Base-by-base conservation (phyloP, 2,888 invertebrate genomes). In the Orchesella flavescens region DNA sequence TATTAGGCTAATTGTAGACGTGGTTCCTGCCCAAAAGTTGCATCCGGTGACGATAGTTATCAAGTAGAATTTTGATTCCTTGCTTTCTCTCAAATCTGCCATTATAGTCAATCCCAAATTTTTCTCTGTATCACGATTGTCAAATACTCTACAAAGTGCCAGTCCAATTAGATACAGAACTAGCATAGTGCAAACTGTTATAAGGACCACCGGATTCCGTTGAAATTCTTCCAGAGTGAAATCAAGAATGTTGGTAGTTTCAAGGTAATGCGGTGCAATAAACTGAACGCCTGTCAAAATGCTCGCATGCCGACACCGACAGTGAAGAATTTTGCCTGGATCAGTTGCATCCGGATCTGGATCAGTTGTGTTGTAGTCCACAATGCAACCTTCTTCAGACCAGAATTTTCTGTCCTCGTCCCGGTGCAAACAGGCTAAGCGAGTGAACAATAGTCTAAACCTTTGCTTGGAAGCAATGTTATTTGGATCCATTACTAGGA, bases 21-120 rank as follows among this genome's bases (percentile, higher is more conserved):
- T 86, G 4, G 88, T 88, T 17, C 87, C 87, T 7, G 86, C 85
- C 73, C 81, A 83, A 7, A 83, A 83, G 46, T 84, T 80, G 46
- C 66, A 86, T 21, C 87, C 87, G 2, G 88, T 88, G 0, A 83
- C 65, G 9, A 87, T 80, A 1, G 85, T 86, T 13, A 88, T 73
- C n/a, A 87, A 57, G 53, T 88, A 88, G 34, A 83, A 85, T 19
- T n/a, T 43, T 0, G 43, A 21, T 57, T 59, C 49, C 12, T 46
- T 23, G 10, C 73, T 65, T 12, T 66, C 71, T 24, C 66, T 68
- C 10, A 87, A 71, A 59, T 87, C 87, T 0, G 83, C 69, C 85
- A 86, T 86, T 4, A 87, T 78, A 4, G 85, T 86, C 7, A 87
- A 74, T 17, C 86, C 87, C 5, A 85, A 44, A 57, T 81, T 61